Conservation (phyloP, 1,140 invertebrate species). For the Lucilia sericata region DNA sequence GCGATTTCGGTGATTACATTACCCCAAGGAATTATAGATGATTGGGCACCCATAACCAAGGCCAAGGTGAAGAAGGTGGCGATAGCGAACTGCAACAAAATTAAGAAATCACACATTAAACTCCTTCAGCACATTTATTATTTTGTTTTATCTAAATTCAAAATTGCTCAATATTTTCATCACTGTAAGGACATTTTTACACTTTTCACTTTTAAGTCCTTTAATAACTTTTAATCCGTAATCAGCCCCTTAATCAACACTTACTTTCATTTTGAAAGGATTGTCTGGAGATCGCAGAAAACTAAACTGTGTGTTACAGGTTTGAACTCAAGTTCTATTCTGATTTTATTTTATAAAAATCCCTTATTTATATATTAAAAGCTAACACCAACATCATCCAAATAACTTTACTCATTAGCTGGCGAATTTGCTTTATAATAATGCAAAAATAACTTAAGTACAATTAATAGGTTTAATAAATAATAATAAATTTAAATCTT, state of each 20-base stretch:
- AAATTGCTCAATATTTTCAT: too few relatives aligned
- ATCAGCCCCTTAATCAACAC: background rate
- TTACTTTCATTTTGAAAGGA: slow-evolving; percentile 34
- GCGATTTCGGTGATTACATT: background rate
- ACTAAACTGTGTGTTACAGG: slow-evolving; percentile 32
- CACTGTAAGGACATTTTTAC: too few relatives aligned
- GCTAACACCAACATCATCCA: slow-evolving; percentile 25
- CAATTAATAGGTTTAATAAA: background rate
- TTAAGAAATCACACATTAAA: background rate
- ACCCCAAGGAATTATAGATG: slow-evolving; percentile 53
- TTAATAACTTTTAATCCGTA: too few relatives aligned
- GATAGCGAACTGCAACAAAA: slow-evolving; percentile 57
- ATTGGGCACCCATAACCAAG: slow-evolving; percentile 65
- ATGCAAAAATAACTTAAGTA: background rate
- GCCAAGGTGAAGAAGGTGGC: slow-evolving; percentile 61
- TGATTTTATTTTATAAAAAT: background rate
- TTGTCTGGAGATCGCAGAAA: slow-evolving; percentile 25
- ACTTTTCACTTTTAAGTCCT: too few relatives aligned
- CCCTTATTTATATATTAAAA: slow-evolving; percentile 21
- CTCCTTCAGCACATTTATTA: background rate
- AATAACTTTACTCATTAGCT: background rate
- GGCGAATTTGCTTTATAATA: background rate
- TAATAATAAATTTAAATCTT: background rate
- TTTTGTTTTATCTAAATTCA: background rate
- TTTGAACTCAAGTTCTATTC: slow-evolving; percentile 33